phyloP scores from a whole-genome alignment of 2,888 invertebrate genomes.

The Synergus umbraculus region DNA sequence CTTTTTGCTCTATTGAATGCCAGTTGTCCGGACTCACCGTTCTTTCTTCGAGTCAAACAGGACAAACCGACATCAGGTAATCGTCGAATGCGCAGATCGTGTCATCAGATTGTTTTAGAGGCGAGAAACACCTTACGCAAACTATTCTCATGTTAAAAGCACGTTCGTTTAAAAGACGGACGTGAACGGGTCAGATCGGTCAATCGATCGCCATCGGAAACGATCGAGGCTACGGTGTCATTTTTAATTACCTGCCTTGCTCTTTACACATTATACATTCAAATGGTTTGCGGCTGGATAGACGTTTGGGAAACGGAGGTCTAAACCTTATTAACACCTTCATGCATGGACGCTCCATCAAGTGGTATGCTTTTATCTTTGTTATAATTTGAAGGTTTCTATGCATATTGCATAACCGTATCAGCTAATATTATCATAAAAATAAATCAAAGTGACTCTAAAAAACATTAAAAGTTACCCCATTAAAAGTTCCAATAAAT shows the following conservation, averaged over 20 bases:
- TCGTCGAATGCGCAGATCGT: constrained; percentile 62
- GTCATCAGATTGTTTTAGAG: constrained; percentile 64
- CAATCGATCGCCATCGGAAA: constrained; percentile 52
- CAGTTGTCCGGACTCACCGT: constrained; percentile 28
- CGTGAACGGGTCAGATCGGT: constrained; percentile 47
- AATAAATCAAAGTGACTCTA: neutral
- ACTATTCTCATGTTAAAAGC: constrained; percentile 20
- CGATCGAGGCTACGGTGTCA: constrained; percentile 54
- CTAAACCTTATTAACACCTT: no score
- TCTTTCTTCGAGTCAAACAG: constrained; percentile 37
- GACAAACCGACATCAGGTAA: constrained; percentile 45
- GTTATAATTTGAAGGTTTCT: neutral
- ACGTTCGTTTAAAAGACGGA: constrained; percentile 22
- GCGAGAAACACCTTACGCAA: constrained; percentile 45
- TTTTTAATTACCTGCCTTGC: constrained; percentile 60
- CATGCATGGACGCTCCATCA: no score
- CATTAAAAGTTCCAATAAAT: neutral
- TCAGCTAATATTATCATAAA: neutral
- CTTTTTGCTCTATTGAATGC: constrained; percentile 20
- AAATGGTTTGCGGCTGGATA: no score
- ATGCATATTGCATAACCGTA: neutral
- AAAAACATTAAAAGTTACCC: neutral
- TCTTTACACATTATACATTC: neutral
- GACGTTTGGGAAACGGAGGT: no score
- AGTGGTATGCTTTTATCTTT: no score